Base-by-base conservation (phyloP, 2,888 invertebrate genomes). In the Muschampia plurimacula region DNA sequence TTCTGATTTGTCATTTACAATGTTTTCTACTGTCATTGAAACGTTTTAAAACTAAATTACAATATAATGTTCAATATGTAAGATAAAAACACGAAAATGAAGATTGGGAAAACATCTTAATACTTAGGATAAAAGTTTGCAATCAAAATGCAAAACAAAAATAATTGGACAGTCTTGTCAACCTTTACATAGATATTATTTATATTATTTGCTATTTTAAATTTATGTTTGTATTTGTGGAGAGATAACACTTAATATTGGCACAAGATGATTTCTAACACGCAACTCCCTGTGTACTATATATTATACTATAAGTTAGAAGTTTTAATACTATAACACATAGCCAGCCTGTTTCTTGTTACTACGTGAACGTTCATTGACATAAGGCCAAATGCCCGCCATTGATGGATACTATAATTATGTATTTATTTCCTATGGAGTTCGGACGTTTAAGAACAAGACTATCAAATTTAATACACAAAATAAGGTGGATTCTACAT, bases 251-350 rank as follows among this genome's bases (percentile, higher is more conserved):
- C 78, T 81, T 82, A 83, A 80, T 80, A 84, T 90, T 90, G 90
- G 90, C 90, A 90, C 90, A 89, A 89, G 86, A 86, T 83, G 85
- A 83, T 79, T 82, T 85, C 80, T 78, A 84, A 79, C 82, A 78
- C 83, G 81, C 52, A n/a, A 52, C 10, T 10, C 46, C 12, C 8
- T 49, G 10, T 7, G 41, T 41, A 41, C 41, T 41, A 41, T 32
- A 32, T 32, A 8, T 41, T 7, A 7, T 1, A 2, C 0, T 6
- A 41, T 41, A 12, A 12, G 6, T 12, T 13, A 12, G 3, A 49
- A 1, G 2, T 5, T 49, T 49, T 10, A 49, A 10, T 49, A 49
- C 2, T 49, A 12, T 13, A 10, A 49, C 10, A 15, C 22, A 55
- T 5, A 32, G 3, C 32, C 32, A 4, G 32, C 32, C 4, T 32